Percentiles rank a stretch among this genome's conserved stretches.
Evolutionary conservation across 2,888 invertebrate genomes (phyloP).

Genomic region (Drosophila lutescens): DNA sequence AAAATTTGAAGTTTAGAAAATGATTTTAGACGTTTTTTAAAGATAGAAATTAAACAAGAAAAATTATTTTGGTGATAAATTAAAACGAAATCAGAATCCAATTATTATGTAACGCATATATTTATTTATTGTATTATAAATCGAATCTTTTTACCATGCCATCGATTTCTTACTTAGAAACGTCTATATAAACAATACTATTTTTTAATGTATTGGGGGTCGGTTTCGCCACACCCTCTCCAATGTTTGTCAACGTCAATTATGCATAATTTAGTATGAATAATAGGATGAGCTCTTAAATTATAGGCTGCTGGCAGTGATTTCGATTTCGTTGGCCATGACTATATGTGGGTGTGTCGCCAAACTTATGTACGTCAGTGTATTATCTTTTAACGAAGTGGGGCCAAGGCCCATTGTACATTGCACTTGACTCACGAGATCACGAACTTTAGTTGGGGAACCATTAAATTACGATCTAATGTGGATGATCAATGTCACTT

Average conservation of each 20-base stretch:
- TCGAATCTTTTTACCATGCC: too few species aligned
- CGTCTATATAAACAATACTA: too few species aligned
- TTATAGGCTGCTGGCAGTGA: neutral
- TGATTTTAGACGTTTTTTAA: too few species aligned
- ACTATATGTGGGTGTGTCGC: slow-evolving; percentile 11
- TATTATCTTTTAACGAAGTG: slow-evolving; percentile 5
- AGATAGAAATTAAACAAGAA: too few species aligned
- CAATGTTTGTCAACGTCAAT: neutral
- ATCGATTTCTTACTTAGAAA: too few species aligned
- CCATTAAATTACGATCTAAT: neutral
- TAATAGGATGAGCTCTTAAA: neutral
- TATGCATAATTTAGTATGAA: neutral
- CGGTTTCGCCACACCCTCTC: neutral
- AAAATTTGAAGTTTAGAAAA: neutral
- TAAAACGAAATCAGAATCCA: too few species aligned
- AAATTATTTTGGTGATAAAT: too few species aligned
- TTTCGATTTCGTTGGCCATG: neutral
- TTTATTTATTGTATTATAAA: too few species aligned
- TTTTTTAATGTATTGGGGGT: neutral
- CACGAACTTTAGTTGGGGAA: neutral
- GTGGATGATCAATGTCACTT: too few species aligned
- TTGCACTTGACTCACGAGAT: slow-evolving; percentile 37
- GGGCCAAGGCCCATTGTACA: slow-evolving; percentile 44
- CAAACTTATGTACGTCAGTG: slow-evolving; percentile 6
- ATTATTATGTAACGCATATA: too few species aligned